A percentile compares a stretch with the other conserved stretches of the same genome.
These are phyloP conservation scores for Pherbina coryleti DNA, from an alignment of 2,888 invertebrate species.

Conservation along the genomic window DNA sequence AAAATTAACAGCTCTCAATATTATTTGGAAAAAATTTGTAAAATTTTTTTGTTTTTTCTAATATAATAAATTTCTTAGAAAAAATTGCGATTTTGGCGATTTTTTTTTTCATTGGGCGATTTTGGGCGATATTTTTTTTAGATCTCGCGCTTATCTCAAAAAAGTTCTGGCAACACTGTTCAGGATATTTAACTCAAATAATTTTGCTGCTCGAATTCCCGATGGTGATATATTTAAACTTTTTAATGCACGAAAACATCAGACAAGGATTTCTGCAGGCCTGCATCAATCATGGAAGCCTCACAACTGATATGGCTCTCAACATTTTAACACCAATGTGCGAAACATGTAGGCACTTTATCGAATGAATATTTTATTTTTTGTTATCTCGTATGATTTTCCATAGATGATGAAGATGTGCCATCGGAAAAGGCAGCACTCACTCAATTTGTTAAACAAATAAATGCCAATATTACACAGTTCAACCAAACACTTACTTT, in stretches of 20 bases:
- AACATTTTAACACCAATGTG: slow-evolving; percentile 49
- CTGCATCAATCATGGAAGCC: slow-evolving; percentile 50
- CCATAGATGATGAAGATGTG: slow-evolving; percentile 47
- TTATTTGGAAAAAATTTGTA: too few species aligned
- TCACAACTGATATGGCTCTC: slow-evolving; percentile 41
- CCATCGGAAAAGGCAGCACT: slow-evolving; percentile 40
- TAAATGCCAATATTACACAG: slow-evolving; percentile 49
- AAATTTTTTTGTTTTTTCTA: too few species aligned
- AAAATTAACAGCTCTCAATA: too few species aligned
- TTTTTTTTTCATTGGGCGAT: too few species aligned
- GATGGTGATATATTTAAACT: too few species aligned
- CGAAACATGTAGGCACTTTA: slow-evolving; percentile 48
- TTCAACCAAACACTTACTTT: slow-evolving; percentile 55
- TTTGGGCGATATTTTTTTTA: too few species aligned
- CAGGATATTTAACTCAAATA: background rate
- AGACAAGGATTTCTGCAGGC: slow-evolving; percentile 54
- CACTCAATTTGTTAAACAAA: slow-evolving; percentile 47
- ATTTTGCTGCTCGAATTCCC: background rate
- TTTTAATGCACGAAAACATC: slow-evolving; percentile 46
- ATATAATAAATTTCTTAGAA: too few species aligned
- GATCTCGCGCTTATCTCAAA: too few species aligned
- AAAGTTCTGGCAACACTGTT: too few species aligned
- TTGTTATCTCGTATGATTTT: background rate
- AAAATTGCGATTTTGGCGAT: too few species aligned
- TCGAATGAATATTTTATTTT: background rate